These are phyloP conservation scores for Oasisia sp. DNA, from an alignment of 2,888 invertebrate species.

Conservation along the genomic window DNA sequence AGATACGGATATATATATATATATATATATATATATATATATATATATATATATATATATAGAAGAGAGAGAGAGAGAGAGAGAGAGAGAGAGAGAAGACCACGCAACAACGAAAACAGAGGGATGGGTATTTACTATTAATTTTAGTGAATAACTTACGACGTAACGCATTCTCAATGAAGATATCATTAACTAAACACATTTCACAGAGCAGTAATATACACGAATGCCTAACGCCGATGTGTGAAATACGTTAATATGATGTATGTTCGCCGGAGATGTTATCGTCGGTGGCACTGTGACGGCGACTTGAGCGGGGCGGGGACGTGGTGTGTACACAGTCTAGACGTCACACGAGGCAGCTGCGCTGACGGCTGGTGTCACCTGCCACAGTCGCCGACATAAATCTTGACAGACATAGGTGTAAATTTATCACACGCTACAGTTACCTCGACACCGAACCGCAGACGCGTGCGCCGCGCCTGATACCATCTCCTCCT, in stretches of 20 bases:
- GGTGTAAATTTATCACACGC: background rate
- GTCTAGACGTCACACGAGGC: background rate
- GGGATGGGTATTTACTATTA: too few relatives aligned
- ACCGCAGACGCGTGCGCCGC: background rate
- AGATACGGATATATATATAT: background rate
- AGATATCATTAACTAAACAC: too few relatives aligned
- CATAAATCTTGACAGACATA: constrained; percentile 7
- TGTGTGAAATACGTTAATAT: too few relatives aligned
- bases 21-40: too few relatives aligned
- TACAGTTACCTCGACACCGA: background rate
- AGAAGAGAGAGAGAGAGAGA: constrained; percentile 1
- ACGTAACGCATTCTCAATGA: too few relatives aligned
- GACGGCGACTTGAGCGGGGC: background rate
- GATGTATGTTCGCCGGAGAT: background rate
- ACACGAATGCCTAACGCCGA: too few relatives aligned
- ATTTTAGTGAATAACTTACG: too few relatives aligned
- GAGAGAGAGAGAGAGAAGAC: background rate
- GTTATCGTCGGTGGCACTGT: background rate
- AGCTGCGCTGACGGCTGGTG: background rate
- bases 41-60: too few relatives aligned
- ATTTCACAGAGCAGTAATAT: too few relatives aligned
- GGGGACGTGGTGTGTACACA: background rate
- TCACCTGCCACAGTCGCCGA: background rate
- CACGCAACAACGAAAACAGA: background rate
- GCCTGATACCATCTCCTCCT: background rate